These are phyloP conservation scores for Anarhynchus alexandrinus DNA, from an alignment of 2,113 vertebrate genomes.

Conservation along the genomic window DNA sequence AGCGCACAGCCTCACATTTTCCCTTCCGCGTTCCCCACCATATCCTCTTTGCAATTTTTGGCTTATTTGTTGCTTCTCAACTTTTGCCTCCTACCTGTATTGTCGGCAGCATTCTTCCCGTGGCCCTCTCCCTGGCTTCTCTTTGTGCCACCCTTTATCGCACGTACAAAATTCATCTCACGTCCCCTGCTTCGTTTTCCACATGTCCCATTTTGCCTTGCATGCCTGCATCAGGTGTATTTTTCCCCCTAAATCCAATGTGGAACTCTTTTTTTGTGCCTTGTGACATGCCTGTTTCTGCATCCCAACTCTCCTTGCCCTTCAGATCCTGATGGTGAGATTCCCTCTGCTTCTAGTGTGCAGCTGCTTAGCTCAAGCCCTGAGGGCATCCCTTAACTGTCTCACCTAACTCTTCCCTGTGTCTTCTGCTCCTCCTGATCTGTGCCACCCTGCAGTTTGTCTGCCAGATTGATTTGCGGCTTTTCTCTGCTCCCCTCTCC, in stretches of 20 bases:
- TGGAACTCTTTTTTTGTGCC: neutral
- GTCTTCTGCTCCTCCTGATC: neutral
- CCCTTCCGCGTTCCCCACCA: fast-evolving
- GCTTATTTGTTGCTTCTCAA: neutral
- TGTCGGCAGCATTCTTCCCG: neutral
- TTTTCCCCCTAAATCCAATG: neutral
- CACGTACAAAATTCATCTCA: fast-evolving
- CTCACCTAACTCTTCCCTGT: neutral
- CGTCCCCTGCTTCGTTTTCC: neutral
- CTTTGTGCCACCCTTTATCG: neutral
- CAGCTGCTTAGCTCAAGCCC: neutral
- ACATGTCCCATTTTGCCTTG: neutral
- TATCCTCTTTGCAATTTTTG: neutral
- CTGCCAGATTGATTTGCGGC: neutral
- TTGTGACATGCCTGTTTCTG: neutral
- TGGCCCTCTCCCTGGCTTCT: neutral
- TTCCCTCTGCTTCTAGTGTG: neutral
- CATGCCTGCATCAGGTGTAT: neutral
- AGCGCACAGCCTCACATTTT: neutral
- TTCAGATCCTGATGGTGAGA: neutral
- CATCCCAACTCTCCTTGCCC: neutral
- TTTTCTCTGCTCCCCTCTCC: neutral
- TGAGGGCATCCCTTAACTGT: neutral
- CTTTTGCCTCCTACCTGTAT: neutral
- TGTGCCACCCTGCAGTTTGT: neutral